These are phyloP conservation scores for Leptothorax acervorum DNA, from an alignment of 2,888 invertebrate species.

Conservation along the genomic window DNA sequence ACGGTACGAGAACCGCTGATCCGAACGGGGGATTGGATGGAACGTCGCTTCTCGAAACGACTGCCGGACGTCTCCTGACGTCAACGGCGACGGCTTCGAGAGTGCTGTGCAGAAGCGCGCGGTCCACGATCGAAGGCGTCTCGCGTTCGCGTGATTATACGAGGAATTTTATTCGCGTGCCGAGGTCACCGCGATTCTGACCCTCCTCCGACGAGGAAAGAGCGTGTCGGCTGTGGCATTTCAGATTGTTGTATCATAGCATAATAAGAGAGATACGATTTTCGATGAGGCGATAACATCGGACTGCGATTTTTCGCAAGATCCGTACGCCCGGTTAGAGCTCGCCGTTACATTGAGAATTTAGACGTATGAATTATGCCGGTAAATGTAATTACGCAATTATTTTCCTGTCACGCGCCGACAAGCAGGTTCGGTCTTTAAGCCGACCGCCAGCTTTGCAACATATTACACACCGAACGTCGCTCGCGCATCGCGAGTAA, in stretches of 20 bases:
- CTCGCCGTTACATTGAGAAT: constrained; percentile 15
- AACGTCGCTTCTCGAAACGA: constrained; percentile 62
- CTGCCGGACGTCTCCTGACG: constrained; percentile 70
- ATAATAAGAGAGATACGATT: constrained; percentile 26
- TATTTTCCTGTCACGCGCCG: constrained; percentile 41
- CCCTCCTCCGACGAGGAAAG: constrained; percentile 41
- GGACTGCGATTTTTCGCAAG: neutral
- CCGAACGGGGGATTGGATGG: constrained; percentile 60
- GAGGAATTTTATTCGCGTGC: constrained; percentile 60
- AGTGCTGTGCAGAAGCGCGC: constrained; percentile 58
- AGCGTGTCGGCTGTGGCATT: constrained; percentile 49
- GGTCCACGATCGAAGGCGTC: constrained; percentile 48
- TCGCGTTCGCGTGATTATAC: constrained; percentile 52
- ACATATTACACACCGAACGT: constrained; percentile 48
- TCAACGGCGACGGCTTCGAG: constrained; percentile 78
- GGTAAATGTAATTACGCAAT: constrained; percentile 42
- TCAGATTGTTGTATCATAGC: constrained; percentile 48
- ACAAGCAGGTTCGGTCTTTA: constrained; percentile 39
- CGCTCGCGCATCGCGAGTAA: constrained; percentile 44
- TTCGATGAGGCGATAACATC: constrained; percentile 39
- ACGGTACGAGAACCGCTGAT: constrained; percentile 63
- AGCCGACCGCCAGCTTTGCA: constrained; percentile 44
- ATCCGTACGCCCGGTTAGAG: constrained; percentile 1
- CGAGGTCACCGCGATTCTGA: constrained; percentile 49
- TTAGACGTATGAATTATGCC: constrained; percentile 34